Evolutionary conservation across 2,113 vertebrate genomes (phyloP), one percentile per base, ranked within the genome.

Genomic region (Alligator mississippiensis): DNA sequence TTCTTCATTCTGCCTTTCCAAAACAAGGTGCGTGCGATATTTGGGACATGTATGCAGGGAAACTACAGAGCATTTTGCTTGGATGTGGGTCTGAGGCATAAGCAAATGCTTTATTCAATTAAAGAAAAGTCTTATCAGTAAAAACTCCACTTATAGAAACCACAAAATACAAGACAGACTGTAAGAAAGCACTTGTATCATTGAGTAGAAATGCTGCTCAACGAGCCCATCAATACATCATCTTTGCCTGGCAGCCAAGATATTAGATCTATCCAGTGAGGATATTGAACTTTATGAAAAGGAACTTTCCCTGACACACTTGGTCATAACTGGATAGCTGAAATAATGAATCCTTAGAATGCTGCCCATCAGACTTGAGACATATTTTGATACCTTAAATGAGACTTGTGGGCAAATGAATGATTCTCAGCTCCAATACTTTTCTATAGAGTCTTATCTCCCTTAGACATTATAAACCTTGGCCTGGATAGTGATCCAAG

Each of bases 181-280:
- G 74, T 88, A 72, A 82, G 3, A 63, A 47, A 87, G 70, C 47
- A 21, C 76, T 38, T 66, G 3, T 38, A 19, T 38, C 82, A 6
- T 24, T 88, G 88, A 91, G 59, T 87, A 81, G 72, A 93, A 91
- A 63, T 11, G 2, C 13, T 60, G 15, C 59, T 82, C 54, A 34
- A 78, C 30, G 34, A 6, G 7, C 15, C 4, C 88, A 60, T 47
- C 72, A 62, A 15, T 68, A 28, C 9, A 64, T 28, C 9, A 18
- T 68, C 9, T 86, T 60, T 87, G 60, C 5, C 1, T 74, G 63
- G 25, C 25, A 88, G 10, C 68, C 2, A 24, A 80, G 80, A 27
- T 1, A 0, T 64, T 54, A 75, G 13, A 25, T 80, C 27, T 82
- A 38, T 87, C n/a, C 68, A 58, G 18, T n/a, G 38, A 95, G 10